Base-by-base conservation (phyloP, 2,113 vertebrate species). In the Burhinus oedicnemus region DNA sequence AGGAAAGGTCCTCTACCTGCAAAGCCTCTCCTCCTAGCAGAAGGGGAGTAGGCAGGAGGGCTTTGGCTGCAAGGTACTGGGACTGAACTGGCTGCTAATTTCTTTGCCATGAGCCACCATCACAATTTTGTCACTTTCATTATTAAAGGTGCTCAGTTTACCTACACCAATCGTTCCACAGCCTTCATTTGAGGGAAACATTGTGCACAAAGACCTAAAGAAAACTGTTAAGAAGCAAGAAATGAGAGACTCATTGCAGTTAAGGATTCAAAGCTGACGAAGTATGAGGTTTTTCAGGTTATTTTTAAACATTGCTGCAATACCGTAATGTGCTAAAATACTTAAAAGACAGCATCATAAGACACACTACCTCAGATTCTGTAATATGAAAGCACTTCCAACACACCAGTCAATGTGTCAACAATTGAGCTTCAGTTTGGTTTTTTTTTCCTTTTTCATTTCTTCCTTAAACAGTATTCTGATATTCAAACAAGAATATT, bases 231-330 rank as follows among this genome's bases (percentile, higher is more conserved):
- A 96, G 62, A 60, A 95, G 68, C 6, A 54, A 95, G 76, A 96
- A 95, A 81, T 45, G 54, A 78, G 57, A 92, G 42, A 68, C 44
- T 93, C 47, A 18, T 3, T 74, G 72, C 80, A 88, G 66, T 45
- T 91, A 80, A 69, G 34, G 58, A 90, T 83, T 92, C 82, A 94
- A 91, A 93, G 85, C 85, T 62, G 60, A 69, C 79, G 42, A 93
- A 92, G 49, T 21, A 70, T 1, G 6, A 93, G 70, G 70, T 8
- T 23, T 30, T 90, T 87, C 40, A 89, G 69, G 83, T 88, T 93
- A 90, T 97, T 96, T 97, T 96, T 89, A 95, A 96, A 93, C 45
- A 81, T 27, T 55, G 83, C 55, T 83, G 86, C 89, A 90, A 82
- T 45, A 87, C 34, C 62, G 49, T 71, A 91, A 92, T 77, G 84